Base-by-base conservation (phyloP, 2,888 invertebrate species). In the Laothoe populi region DNA sequence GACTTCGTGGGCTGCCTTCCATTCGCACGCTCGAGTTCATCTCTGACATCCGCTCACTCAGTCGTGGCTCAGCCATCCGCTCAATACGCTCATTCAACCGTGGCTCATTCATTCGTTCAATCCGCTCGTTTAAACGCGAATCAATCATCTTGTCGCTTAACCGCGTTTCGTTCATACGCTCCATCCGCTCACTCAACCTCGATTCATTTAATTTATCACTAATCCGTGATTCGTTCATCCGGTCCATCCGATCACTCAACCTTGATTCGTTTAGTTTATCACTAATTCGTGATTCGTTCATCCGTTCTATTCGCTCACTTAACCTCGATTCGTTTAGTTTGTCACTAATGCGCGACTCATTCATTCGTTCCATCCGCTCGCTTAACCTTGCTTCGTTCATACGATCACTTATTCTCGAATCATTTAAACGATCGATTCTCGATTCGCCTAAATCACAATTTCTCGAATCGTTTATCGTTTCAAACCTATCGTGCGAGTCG, bases 1-100 rank as follows among this genome's bases (percentile, higher is more conserved):
- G 77, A 68, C 84, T 82, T 78, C 87, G 89, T 0, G 90, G 90
- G 74, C 90, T 90, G 8, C 84, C 85, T 46, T 91, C 90, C 23
- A 84, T 77, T 66, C 88, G 77, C n/a, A 87, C 77, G 60, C 90
- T 90, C 0, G 89, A 84, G 58, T 90, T 90, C 23, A 88, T 61
- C 23, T 90, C 90, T 0, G 82, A 79, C 48, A 69, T 67, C 75
- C 68, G 49, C 60, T 67, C 68, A 24, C 65, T 66, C 13, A 69
- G 53, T 0, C 74, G 64, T 0, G 69, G 66, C 23, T 77, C 77
- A n/a, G 70, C 78, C 57, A 77, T 59, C 21, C 77, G 67, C 23
- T 75, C 71, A 4, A 62, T 62, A 7, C 64, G 60, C 10, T 64
- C 68, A 35, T 64, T 67, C 60, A 75, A 60, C 63, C 79, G 66